Conservation (phyloP, 2,113 vertebrate species). For the Chloropsis hardwickii region DNA sequence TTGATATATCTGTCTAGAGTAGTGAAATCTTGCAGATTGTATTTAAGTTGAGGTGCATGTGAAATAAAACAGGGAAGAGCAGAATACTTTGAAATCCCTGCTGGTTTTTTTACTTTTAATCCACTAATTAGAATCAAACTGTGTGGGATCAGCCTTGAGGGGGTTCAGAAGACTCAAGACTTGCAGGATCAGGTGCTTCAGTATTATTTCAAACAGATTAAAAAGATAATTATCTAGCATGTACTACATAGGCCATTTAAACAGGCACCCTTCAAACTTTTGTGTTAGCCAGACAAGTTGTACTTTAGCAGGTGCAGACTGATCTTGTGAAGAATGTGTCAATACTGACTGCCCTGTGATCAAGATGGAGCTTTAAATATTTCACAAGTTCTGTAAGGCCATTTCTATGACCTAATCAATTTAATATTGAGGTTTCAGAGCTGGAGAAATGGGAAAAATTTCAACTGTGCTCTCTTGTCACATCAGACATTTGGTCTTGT, state of each 20-base stretch:
- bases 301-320: background rate
- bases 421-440: background rate
- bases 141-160: background rate
- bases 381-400: background rate
- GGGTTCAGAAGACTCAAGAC: background rate
- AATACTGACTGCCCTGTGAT: background rate
- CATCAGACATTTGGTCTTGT: background rate
- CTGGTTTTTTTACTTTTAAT: background rate
- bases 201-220: background rate
- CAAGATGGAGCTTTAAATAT: background rate
- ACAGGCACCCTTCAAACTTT: background rate
- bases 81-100: background rate
- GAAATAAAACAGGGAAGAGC: background rate
- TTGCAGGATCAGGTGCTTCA: background rate
- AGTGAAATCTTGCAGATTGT: background rate
- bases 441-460: background rate
- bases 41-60: background rate
- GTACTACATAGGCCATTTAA: background rate
- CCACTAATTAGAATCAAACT: background rate
- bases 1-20: background rate
- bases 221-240: background rate
- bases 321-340: background rate
- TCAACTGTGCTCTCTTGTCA: background rate
- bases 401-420: background rate
- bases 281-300: background rate